Evolutionary conservation across 2,113 vertebrate species (phyloP).

Genomic region (Brachirus orientalis): DNA sequence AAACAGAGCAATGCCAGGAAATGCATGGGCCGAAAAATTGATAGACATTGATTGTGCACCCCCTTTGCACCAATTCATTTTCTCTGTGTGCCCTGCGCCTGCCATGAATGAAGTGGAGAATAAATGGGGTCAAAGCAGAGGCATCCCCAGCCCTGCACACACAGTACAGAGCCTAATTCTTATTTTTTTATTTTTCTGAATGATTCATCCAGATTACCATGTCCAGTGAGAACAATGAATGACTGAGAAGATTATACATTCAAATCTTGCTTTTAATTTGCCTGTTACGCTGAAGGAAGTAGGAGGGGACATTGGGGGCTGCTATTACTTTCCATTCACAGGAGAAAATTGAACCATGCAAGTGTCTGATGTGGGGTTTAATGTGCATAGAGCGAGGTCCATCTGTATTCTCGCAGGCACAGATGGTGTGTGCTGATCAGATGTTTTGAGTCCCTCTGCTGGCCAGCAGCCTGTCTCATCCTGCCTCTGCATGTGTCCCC

Average conservation of each 20-base stretch:
- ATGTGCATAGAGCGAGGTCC: conserved; percentile 51
- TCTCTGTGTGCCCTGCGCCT: too few species aligned
- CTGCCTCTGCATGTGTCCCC: conserved; percentile 27
- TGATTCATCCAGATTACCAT: conserved; percentile 55
- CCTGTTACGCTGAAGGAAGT: conserved; percentile 17
- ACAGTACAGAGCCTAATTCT: conserved; percentile 23
- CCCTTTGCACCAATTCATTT: conserved; percentile 65
- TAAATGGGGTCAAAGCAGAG: conserved; percentile 57
- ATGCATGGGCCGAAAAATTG: conserved; percentile 57
- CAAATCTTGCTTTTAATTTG: conserved; percentile 54
- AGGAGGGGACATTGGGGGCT: conserved; percentile 18
- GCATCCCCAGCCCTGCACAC: conserved; percentile 2
- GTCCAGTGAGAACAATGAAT: conserved; percentile 51
- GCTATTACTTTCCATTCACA: conserved; percentile 73
- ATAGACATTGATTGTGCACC: conserved; percentile 64
- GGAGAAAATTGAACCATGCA: conserved; percentile 63
- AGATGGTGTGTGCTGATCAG: conserved; percentile 60
- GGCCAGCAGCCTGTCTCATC: conserved; percentile 39
- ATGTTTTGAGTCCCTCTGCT: conserved; percentile 70
- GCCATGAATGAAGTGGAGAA: conserved; percentile 23
- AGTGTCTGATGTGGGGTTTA: conserved; percentile 69
- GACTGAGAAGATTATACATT: conserved; percentile 53
- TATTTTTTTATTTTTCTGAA: conserved; percentile 46
- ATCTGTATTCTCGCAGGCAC: conserved; percentile 62
- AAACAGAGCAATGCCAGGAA: conserved; percentile 52